Conservation (phyloP, 1,140 invertebrate genomes). For the Hydropsyche tenuis region DNA sequence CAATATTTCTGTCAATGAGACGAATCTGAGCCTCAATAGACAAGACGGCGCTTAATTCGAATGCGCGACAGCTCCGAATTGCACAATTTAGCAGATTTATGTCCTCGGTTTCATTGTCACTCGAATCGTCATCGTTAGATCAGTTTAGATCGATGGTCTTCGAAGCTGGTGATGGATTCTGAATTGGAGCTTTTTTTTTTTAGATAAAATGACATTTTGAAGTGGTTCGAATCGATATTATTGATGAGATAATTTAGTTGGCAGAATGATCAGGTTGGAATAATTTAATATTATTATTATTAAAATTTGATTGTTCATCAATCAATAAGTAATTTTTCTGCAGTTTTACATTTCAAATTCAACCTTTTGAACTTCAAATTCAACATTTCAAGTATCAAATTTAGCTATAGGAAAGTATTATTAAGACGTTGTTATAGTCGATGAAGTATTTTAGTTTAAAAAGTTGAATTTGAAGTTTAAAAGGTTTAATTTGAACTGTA, state of each 20-base stretch:
- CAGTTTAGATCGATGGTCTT: neutral
- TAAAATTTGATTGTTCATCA: too few species aligned
- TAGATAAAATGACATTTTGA: neutral
- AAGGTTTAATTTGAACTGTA: too few species aligned
- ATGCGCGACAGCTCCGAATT: slow-evolving; percentile 21
- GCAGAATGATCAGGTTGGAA: neutral
- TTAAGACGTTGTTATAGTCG: too few species aligned
- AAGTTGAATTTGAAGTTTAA: too few species aligned
- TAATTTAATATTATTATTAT: neutral
- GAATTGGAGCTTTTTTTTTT: neutral
- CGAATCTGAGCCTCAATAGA: slow-evolving; percentile 11
- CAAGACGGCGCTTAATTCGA: slow-evolving; percentile 13
- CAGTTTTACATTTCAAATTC: too few species aligned
- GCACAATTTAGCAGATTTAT: slow-evolving; percentile 34
- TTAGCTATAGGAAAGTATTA: too few species aligned
- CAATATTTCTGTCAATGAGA: slow-evolving; percentile 25
- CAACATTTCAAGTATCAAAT: too few species aligned
- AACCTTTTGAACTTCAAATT: too few species aligned
- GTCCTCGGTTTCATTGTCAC: slow-evolving; percentile 1
- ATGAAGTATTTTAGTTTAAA: too few species aligned
- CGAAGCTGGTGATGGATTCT: neutral
- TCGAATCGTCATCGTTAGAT: neutral
- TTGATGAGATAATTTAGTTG: neutral
- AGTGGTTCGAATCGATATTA: neutral
- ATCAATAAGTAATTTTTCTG: too few species aligned